Evolutionary conservation across 2,888 invertebrate genomes (phyloP), one percentile per base, ranked within the genome.

Genomic region (Tenthredo scrophulariae): DNA sequence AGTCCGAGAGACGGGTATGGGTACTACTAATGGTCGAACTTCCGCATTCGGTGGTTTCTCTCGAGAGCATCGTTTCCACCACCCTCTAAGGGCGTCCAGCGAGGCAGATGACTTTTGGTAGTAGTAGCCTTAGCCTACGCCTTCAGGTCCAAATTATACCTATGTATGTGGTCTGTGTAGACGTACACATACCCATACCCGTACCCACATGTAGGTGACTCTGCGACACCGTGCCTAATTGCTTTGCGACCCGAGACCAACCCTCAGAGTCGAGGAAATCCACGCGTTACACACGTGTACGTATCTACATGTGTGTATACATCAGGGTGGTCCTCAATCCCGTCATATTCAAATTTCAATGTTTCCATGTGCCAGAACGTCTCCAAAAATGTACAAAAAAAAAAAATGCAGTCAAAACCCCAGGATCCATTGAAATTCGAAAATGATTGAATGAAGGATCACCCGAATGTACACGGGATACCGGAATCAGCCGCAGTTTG

Each of bases 161-260:
- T 26, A 4, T 74, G n/a, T 18, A 40, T 18, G 40, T 54, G n/a
- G n/a, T 46, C 13, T 2, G 18, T 33, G 13, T 15, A 13, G 5
- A 10, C 29, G 22, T 65, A 9, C 33, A 65, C 6, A 5, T 29
- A 62, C 22, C 22, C 15, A 10, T 65, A 65, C 29, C 13, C 26
- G 22, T n/a, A n/a, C 54, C 58, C 22, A 65, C 65, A 15, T 65
- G 33, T 29, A 65, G n/a, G 15, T 15, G 29, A 29, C 13, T 9
- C 29, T 26, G 67, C 83, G 74, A 43, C 72, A 77, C 85, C 82
- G 80, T 77, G 43, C 84, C 84, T 85, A 84, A 86, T 86, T 85
- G 74, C 86, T 15, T 84, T 65, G 54, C 37, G 77, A 46, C 65
- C 72, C 33, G 84, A 58, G 33, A 67, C 26, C 72, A 22, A 2